A percentile compares a stretch with the other conserved stretches of the same genome.
phyloP scores from a whole-genome alignment of 2,797 vertebrate species.

The Pseudocheirus occidentalis region DNA sequence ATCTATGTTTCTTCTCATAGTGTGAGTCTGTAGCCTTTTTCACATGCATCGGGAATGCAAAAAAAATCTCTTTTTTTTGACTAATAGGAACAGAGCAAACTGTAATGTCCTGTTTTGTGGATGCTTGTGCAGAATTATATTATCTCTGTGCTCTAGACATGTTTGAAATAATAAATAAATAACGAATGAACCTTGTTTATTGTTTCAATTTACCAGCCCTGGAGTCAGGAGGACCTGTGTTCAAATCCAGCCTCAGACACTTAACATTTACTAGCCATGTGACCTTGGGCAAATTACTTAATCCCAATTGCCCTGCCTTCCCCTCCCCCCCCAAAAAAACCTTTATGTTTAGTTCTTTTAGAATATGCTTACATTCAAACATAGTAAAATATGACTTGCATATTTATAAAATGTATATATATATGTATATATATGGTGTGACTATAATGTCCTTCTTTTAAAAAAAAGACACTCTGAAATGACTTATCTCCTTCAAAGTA shows the following conservation, averaged over 20 bases:
- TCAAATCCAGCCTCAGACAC: too few species aligned
- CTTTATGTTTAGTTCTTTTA: not conserved
- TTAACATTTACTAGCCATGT: too few species aligned
- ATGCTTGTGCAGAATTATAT: not conserved
- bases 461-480: not conserved
- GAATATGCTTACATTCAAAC: not conserved
- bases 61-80: not conserved
- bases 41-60: not conserved
- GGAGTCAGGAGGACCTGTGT: too few species aligned
- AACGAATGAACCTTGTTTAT: rapidly evolving
- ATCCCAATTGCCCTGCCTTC: too few species aligned
- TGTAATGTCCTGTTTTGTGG: not conserved
- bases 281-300: too few species aligned
- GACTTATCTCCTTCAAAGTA: not conserved
- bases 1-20: slow-evolving; percentile 10
- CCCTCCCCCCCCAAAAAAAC: too few species aligned
- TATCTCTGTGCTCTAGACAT: not conserved
- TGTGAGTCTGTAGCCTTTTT: not conserved
- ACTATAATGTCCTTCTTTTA: not conserved
- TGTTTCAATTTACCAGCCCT: too few species aligned
- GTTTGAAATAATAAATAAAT: not conserved
- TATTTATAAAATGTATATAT: not conserved
- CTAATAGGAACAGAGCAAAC: not conserved
- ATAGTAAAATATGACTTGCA: not conserved
- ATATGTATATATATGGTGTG: not conserved